A percentile compares a stretch with the other conserved stretches of the same genome.
Evolutionary conservation across 2,113 vertebrate genomes (phyloP).

Genomic region (Cinclus mexicanus): DNA sequence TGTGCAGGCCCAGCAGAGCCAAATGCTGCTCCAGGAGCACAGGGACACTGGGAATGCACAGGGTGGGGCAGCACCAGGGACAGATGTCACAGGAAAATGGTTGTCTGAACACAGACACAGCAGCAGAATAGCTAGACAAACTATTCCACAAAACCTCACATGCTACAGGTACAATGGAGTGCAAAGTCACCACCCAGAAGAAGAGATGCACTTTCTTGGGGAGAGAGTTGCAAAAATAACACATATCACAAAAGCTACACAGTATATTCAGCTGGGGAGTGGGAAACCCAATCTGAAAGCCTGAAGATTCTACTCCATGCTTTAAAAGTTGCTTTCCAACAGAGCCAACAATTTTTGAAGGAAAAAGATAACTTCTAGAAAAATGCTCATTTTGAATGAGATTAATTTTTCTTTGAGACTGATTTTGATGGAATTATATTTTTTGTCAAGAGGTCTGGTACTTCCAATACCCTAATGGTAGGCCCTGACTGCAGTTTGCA

Average conservation of each 20-base stretch:
- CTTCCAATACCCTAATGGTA: not conserved
- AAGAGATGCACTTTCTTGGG: not conserved
- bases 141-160: not conserved
- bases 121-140: not conserved
- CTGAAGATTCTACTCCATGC: not conserved
- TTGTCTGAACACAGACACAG: not conserved
- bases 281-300: not conserved
- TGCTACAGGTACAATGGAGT: fast-evolving
- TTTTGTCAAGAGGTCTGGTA: not conserved
- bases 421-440: not conserved
- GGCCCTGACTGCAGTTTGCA: not conserved
- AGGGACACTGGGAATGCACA: not conserved
- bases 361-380: not conserved
- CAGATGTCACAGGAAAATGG: not conserved
- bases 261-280: not conserved
- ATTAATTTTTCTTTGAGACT: not conserved
- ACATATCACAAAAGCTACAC: not conserved
- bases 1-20: not conserved
- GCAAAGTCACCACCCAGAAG: not conserved
- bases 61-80: not conserved
- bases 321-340: not conserved
- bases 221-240: not conserved
- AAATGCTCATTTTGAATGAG: not conserved
- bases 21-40: not conserved
- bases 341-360: not conserved